phyloP scores from a whole-genome alignment of 2,113 vertebrate species.

The Centropus bengalensis region DNA sequence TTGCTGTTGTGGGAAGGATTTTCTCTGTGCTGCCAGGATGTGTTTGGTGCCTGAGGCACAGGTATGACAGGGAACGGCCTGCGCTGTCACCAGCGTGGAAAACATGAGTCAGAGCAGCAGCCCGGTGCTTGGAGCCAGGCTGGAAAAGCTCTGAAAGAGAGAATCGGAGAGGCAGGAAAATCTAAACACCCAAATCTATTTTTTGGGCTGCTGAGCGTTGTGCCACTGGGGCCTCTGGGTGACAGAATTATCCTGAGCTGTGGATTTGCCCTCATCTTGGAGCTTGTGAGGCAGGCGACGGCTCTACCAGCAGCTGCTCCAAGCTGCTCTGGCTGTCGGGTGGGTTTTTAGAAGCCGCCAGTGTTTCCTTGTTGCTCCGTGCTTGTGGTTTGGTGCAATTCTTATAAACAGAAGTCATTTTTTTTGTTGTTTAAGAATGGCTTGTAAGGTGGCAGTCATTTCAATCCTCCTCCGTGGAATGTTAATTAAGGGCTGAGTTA shows the following conservation, averaged over 20 bases:
- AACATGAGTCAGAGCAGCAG: not conserved
- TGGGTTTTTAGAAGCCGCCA: not conserved
- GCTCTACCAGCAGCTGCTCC: not conserved
- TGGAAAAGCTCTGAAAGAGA: not conserved
- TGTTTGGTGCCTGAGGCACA: not conserved
- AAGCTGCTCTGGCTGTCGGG: not conserved
- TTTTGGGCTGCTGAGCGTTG: not conserved
- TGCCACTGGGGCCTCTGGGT: not conserved
- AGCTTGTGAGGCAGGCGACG: not conserved
- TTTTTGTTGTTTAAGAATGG: not conserved
- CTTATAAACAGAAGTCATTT: slow-evolving; percentile 8
- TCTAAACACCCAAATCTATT: not conserved
- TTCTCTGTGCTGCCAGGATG: not conserved
- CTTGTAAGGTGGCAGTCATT: not conserved
- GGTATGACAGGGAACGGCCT: not conserved
- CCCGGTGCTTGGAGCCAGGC: fast-evolving
- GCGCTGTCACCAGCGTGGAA: not conserved
- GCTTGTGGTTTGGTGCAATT: not conserved
- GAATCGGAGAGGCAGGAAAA: not conserved
- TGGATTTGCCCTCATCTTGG: not conserved
- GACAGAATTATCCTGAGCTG: not conserved
- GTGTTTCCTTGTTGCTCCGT: not conserved
- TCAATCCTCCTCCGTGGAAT: not conserved
- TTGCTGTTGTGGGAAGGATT: not conserved
- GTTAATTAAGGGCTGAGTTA: not conserved